A percentile compares a stretch with the other conserved stretches of the same genome.
Conservation (phyloP, 1,140 invertebrate species). For the Vollenhovia emeryi region DNA sequence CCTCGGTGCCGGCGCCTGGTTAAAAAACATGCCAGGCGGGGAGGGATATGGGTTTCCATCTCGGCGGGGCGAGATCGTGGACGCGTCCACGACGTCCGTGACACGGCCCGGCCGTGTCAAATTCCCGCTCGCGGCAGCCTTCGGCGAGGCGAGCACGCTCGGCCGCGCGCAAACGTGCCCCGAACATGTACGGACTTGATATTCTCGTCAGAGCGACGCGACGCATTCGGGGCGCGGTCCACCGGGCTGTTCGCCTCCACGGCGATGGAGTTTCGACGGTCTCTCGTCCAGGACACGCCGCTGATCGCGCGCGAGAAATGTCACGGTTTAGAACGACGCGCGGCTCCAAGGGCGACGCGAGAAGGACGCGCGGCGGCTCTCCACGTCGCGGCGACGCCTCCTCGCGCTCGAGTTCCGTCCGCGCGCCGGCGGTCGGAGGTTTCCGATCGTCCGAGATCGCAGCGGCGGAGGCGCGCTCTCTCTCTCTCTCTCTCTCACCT, state of each 20-base stretch:
- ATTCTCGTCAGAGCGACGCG: background rate
- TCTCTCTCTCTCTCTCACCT: slow-evolving; percentile 23
- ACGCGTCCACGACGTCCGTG: background rate
- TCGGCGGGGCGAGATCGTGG: background rate
- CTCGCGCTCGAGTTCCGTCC: background rate
- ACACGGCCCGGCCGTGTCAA: background rate
- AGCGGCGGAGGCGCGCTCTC: no score
- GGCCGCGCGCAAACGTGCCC: background rate
- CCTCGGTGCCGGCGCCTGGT: background rate
- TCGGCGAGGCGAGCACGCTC: background rate
- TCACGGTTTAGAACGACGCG: background rate
- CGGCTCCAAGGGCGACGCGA: background rate
- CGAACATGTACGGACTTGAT: background rate
- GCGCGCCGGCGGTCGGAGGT: background rate
- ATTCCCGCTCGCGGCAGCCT: background rate
- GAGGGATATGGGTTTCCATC: background rate
- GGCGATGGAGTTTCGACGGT: background rate
- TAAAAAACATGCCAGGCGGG: background rate
- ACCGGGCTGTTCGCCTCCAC: background rate
- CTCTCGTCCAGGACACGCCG: background rate
- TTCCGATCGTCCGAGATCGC: slow-evolving; percentile 14
- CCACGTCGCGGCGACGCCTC: background rate
- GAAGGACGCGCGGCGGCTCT: background rate
- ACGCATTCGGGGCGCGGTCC: slow-evolving; percentile 13
- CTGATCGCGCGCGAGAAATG: background rate